Evolutionary conservation across 1,140 invertebrate species (phyloP).

Genomic region (Calycopis cecrops): DNA sequence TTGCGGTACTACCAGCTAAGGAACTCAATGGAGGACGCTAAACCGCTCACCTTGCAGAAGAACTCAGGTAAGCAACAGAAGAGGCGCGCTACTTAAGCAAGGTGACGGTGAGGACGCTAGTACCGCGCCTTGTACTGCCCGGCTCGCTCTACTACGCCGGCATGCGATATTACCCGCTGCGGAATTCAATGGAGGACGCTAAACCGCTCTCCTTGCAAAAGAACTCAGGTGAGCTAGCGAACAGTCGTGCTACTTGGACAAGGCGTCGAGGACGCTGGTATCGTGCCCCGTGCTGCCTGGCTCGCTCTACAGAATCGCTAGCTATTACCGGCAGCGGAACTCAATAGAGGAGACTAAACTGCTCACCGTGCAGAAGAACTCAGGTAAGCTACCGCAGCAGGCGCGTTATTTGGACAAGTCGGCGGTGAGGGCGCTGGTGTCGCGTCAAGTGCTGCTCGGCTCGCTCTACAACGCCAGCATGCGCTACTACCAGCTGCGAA

Average conservation of each 20-base stretch:
- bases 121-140: conserved; percentile 86
- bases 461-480: conserved; percentile 88
- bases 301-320: conserved; percentile 87
- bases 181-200: conserved; percentile 82
- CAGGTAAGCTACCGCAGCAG: conserved; percentile 79
- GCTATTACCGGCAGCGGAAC: conserved; percentile 88
- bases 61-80: conserved; percentile 82
- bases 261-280: conserved; percentile 84
- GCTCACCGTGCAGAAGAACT: conserved; percentile 85
- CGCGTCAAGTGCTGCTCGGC: conserved; percentile 85
- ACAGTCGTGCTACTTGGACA: conserved; percentile 75
- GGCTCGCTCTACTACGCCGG: conserved; percentile 88
- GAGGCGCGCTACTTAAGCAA: conserved; percentile 77
- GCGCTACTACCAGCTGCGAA: conserved; percentile 88
- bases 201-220: conserved; percentile 84
- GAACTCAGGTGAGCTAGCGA: conserved; percentile 82
- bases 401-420: conserved; percentile 76
- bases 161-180: conserved; percentile 89
- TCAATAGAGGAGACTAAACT: conserved; percentile 80
- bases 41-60: conserved; percentile 84
- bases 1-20: conserved; percentile 90
- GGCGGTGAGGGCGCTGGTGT: conserved; percentile 82
- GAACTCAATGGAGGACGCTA: conserved; percentile 81
- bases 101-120: conserved; percentile 81
- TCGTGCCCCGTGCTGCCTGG: conserved; percentile 85